A percentile compares a stretch with the other conserved stretches of the same genome.
Conservation (phyloP, 2,888 invertebrate genomes). For the Amiota communis region DNA sequence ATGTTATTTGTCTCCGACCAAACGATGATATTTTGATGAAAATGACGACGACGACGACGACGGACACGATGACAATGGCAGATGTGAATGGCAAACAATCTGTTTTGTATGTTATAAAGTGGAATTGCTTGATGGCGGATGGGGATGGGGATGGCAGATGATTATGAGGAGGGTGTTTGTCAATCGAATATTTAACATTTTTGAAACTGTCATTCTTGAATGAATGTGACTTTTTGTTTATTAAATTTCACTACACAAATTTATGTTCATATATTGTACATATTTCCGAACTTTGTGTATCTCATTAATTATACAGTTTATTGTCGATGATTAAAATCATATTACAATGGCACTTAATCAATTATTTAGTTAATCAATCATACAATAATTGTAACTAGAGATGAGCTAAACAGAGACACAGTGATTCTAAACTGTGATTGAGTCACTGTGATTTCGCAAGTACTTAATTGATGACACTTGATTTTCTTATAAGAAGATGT, state of each 20-base stretch:
- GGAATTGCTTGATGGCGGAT: not conserved
- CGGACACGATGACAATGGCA: not conserved
- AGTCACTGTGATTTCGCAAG: too few species aligned
- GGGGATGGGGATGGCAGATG: too few species aligned
- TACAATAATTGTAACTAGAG: not conserved
- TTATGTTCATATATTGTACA: too few species aligned
- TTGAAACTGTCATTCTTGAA: constrained; percentile 28
- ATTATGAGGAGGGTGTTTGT: not conserved
- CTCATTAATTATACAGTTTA: constrained; percentile 20
- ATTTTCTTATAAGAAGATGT: too few species aligned
- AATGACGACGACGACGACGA: not conserved
- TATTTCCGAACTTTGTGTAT: too few species aligned
- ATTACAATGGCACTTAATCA: constrained; percentile 55
- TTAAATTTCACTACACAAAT: not conserved
- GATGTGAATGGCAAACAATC: not conserved
- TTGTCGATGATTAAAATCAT: constrained; percentile 21
- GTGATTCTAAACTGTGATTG: too few species aligned
- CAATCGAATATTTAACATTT: not conserved
- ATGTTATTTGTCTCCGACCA: not conserved
- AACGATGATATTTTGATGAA: constrained; percentile 1
- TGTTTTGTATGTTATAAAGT: too few species aligned
- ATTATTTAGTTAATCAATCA: constrained; percentile 35
- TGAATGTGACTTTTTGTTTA: constrained; percentile 19
- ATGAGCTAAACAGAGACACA: too few species aligned
- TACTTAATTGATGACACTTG: too few species aligned